These are phyloP conservation scores for Drosophila erecta DNA, from an alignment of 1,140 invertebrate species.

Conservation along the genomic window DNA sequence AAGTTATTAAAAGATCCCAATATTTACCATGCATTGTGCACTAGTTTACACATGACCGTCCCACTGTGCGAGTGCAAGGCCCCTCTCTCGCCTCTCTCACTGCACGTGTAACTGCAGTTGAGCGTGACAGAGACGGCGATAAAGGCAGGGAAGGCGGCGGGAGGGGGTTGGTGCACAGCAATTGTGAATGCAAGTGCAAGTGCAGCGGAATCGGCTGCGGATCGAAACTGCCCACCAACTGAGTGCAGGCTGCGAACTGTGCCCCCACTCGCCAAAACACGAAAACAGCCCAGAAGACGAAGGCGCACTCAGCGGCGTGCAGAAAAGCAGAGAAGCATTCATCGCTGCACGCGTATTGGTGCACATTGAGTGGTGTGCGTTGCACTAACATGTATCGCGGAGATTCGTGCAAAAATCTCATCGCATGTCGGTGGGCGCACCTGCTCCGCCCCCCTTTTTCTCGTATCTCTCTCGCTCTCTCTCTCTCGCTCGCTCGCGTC, in stretches of 20 bases:
- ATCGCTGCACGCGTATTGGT: conserved; percentile 16
- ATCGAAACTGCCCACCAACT: conserved; percentile 7
- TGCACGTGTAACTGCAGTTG: conserved; percentile 23
- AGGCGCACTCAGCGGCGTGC: conserved; percentile 68
- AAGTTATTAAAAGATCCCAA: no score
- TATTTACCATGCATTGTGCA: neutral
- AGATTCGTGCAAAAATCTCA: conserved; percentile 61
- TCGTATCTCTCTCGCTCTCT: conserved; percentile 26
- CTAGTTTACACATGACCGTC: neutral
- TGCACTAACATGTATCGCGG: conserved; percentile 27
- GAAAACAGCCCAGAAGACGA: conserved; percentile 72
- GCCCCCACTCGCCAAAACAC: conserved; percentile 68
- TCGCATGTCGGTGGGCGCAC: conserved; percentile 48
- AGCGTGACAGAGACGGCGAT: conserved; percentile 18
- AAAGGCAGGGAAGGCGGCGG: neutral
- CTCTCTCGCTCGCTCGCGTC: conserved; percentile 20
- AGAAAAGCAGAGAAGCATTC: conserved; percentile 57
- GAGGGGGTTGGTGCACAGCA: neutral
- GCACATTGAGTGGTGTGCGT: conserved; percentile 5
- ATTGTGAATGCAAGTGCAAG: conserved; percentile 13
- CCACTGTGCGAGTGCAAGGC: conserved; percentile 57
- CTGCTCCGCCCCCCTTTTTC: conserved; percentile 61
- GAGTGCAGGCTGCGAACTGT: conserved; percentile 39
- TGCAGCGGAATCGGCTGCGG: conserved; percentile 40
- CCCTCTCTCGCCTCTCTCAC: neutral